Evolutionary conservation across 1,140 invertebrate genomes (phyloP).

Genomic region (Polypedilum vanderplanki): DNA sequence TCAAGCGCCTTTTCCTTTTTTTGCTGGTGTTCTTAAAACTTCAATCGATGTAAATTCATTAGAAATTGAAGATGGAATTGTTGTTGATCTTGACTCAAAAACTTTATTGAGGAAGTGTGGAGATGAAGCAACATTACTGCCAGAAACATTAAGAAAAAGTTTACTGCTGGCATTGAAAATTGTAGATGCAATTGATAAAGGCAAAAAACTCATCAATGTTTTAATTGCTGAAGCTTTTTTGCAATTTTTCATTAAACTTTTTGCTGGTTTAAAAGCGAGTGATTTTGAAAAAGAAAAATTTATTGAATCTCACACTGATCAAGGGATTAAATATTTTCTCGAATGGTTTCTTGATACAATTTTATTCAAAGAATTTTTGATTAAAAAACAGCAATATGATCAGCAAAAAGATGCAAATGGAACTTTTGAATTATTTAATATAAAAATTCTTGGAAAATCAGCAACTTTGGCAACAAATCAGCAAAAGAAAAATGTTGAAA

Average conservation of each 20-base stretch:
- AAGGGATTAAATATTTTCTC: conserved; percentile 60
- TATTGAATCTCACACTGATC: conserved; percentile 51
- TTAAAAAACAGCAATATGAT: conserved; percentile 39
- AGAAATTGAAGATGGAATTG: conserved; percentile 48
- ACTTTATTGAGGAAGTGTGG: conserved; percentile 49
- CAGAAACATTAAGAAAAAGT: conserved; percentile 51
- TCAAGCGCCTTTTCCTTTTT: conserved; percentile 65
- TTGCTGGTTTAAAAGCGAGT: conserved; percentile 53
- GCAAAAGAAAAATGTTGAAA: conserved; percentile 31
- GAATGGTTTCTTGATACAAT: conserved; percentile 79
- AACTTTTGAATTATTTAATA: conserved; percentile 45
- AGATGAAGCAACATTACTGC: conserved; percentile 59
- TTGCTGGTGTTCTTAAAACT: conserved; percentile 59
- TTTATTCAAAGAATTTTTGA: conserved; percentile 56
- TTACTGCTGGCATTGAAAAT: conserved; percentile 49
- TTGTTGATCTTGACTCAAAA: conserved; percentile 57
- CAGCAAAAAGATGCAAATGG: conserved; percentile 33
- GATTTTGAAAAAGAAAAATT: conserved; percentile 55
- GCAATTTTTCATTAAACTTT: conserved; percentile 56
- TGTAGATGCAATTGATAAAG: conserved; percentile 45
- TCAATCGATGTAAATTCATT: conserved; percentile 36
- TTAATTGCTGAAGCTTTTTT: conserved; percentile 61
- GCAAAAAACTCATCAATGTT: conserved; percentile 44
- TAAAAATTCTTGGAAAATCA: conserved; percentile 36
- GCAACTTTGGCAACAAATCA: background rate